Conservation (phyloP, 2,888 invertebrate species). For the Acrobasis consociella region DNA sequence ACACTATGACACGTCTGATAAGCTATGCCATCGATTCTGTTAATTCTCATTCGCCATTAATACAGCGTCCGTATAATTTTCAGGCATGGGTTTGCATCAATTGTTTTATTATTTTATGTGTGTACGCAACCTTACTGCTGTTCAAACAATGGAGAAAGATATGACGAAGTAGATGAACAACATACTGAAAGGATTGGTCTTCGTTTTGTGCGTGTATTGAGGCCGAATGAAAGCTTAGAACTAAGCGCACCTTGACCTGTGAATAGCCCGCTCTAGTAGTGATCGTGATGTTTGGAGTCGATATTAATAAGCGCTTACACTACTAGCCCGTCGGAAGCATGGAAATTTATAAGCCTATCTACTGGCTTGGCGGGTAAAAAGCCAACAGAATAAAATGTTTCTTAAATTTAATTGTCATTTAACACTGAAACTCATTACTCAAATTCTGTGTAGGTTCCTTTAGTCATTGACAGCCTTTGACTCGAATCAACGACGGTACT, state of each 20-base stretch:
- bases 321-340: conserved; percentile 63
- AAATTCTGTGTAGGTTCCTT: neutral
- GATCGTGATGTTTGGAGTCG: conserved; percentile 46
- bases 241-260: conserved; percentile 64
- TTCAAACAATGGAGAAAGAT: conserved; percentile 44
- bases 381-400: conserved; percentile 39
- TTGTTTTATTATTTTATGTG: conserved; percentile 1
- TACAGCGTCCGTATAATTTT: conserved; percentile 27
- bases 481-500: neutral
- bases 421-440: neutral
- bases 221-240: conserved; percentile 55
- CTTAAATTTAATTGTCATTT: neutral
- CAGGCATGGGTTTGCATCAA: conserved; percentile 5
- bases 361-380: conserved; percentile 66
- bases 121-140: conserved; percentile 30
- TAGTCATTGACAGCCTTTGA: neutral
- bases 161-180: conserved; percentile 35
- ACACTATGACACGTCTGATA: conserved; percentile 57
- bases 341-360: conserved; percentile 60
- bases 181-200: conserved; percentile 39
- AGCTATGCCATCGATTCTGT: conserved; percentile 49
- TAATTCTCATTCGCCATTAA: conserved; percentile 28
- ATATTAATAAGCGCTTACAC: conserved; percentile 58
- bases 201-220: conserved; percentile 51
- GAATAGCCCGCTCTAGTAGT: conserved; percentile 48